Conservation (phyloP, 2,888 invertebrate species). For the Unio delphinus region DNA sequence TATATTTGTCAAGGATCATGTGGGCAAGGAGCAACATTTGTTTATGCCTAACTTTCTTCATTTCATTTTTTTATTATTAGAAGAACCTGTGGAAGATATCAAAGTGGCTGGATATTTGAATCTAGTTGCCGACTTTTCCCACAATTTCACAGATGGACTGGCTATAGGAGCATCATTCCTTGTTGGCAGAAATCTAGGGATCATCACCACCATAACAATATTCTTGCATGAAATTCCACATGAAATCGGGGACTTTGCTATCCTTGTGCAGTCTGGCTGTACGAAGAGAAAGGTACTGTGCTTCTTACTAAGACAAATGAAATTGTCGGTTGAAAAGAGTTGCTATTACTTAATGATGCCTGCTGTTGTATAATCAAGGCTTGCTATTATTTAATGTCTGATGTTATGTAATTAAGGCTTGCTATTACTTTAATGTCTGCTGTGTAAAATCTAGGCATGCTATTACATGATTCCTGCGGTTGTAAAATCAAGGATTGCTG, state of each 20-base stretch:
- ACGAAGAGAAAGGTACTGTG: slow-evolving; percentile 82
- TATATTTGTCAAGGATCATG: neutral
- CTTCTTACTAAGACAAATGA: neutral
- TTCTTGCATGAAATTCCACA: slow-evolving; percentile 98
- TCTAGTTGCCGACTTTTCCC: slow-evolving; percentile 97
- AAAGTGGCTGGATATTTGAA: slow-evolving; percentile 95
- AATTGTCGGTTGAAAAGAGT: neutral
- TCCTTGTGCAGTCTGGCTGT: slow-evolving; percentile 97
- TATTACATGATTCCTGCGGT: too few species aligned
- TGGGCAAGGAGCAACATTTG: neutral
- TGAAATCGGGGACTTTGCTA: slow-evolving; percentile 99
- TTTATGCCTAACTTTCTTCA: neutral
- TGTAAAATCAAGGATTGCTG: too few species aligned
- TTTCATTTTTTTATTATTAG: neutral
- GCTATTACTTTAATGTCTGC: too few species aligned
- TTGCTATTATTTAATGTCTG: too few species aligned
- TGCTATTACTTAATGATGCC: too few species aligned
- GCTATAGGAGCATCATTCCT: slow-evolving; percentile 98
- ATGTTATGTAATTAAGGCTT: too few species aligned
- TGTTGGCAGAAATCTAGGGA: slow-evolving; percentile 82
- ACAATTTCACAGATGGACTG: slow-evolving; percentile 99
- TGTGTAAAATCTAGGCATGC: too few species aligned
- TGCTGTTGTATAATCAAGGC: too few species aligned
- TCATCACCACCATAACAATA: slow-evolving; percentile 93
- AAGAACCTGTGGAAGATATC: slow-evolving; percentile 69